A percentile compares a stretch with the other conserved stretches of the same genome.
phyloP scores from a whole-genome alignment of 2,113 vertebrate species.

The Fulica atra region DNA sequence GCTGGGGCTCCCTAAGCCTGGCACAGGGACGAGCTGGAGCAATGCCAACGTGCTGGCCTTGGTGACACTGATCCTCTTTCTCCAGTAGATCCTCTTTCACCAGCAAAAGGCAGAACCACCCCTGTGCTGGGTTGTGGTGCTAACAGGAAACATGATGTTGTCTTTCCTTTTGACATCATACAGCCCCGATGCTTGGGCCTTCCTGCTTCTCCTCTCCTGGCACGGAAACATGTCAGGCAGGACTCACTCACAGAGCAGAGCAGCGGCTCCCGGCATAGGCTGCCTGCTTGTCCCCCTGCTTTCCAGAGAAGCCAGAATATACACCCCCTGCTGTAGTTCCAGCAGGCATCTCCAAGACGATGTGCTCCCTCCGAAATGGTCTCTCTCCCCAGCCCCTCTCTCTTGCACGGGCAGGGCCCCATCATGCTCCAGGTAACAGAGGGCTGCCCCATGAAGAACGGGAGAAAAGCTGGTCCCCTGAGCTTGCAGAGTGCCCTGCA shows the following conservation, averaged over 20 bases:
- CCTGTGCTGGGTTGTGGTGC: neutral
- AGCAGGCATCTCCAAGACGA: neutral
- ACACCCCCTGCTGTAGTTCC: neutral
- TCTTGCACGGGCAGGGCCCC: neutral
- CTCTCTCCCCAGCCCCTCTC: neutral
- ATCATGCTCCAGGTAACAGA: neutral
- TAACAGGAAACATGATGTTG: neutral
- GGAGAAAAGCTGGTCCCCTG: neutral
- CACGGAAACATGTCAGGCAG: neutral
- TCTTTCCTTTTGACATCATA: neutral
- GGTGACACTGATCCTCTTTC: neutral
- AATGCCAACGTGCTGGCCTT: neutral
- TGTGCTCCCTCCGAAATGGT: neutral
- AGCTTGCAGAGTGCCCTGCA: neutral
- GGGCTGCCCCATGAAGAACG: neutral
- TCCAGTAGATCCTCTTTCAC: neutral
- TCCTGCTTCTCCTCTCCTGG: neutral
- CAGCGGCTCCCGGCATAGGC: neutral
- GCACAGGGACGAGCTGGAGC: neutral
- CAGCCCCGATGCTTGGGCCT: neutral
- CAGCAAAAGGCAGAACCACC: neutral
- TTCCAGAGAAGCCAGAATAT: neutral
- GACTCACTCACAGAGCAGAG: fast-evolving
- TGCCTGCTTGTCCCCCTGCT: neutral
- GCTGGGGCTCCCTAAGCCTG: neutral